These are phyloP conservation scores for Antheraea yamamai DNA, from an alignment of 2,888 invertebrate species.

Conservation along the genomic window DNA sequence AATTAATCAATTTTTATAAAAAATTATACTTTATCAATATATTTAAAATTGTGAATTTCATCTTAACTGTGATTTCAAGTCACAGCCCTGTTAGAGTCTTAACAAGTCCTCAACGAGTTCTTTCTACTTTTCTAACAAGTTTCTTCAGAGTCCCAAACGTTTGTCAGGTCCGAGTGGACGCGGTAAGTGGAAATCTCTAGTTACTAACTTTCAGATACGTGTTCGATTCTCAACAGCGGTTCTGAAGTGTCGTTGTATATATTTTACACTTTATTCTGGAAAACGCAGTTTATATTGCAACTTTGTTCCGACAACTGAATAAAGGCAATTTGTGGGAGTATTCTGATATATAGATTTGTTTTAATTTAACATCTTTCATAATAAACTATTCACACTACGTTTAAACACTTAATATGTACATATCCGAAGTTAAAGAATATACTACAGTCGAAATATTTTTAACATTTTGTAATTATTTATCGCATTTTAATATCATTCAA, in stretches of 20 bases:
- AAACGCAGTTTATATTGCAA: conserved; percentile 10
- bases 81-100: conserved; percentile 35
- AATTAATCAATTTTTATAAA: too few species aligned
- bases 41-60: too few species aligned
- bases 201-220: conserved; percentile 58
- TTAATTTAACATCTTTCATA: neutral
- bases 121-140: conserved; percentile 78
- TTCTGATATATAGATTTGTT: neutral
- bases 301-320: neutral
- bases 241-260: conserved; percentile 12
- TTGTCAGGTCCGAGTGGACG: conserved; percentile 70
- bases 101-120: conserved; percentile 65
- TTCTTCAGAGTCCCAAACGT: conserved; percentile 64
- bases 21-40: too few species aligned
- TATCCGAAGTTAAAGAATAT: too few species aligned
- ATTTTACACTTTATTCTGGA: conserved; percentile 12
- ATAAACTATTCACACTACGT: neutral
- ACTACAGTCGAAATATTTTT: too few species aligned
- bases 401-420: neutral
- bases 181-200: conserved; percentile 63
- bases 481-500: too few species aligned
- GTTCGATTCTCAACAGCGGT: conserved; percentile 25
- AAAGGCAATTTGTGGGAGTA: neutral
- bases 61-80: conserved; percentile 1
- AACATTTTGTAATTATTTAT: too few species aligned